phyloP scores from a whole-genome alignment of 2,113 vertebrate species.

The Esox niger region DNA sequence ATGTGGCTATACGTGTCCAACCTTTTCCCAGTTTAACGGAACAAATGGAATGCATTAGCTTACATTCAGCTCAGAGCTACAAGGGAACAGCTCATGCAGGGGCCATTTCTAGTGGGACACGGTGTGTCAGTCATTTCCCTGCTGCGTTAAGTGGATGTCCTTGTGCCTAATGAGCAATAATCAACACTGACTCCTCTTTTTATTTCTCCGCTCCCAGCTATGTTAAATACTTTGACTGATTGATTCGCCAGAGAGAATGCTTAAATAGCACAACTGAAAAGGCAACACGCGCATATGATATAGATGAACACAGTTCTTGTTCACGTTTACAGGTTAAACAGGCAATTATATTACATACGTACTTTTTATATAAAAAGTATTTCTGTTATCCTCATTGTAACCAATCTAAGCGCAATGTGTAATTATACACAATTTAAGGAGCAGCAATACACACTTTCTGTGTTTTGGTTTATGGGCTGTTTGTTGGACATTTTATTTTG shows the following conservation, averaged over 20 bases:
- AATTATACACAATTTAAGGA: not conserved
- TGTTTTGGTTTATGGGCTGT: no score
- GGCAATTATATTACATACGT: not conserved
- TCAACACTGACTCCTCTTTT: constrained; percentile 83
- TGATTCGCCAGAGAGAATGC: constrained; percentile 16
- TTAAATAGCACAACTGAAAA: constrained; percentile 3
- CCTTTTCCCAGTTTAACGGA: constrained; percentile 78
- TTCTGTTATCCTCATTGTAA: no score
- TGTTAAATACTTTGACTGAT: constrained; percentile 76
- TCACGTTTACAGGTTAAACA: not conserved
- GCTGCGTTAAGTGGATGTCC: constrained; percentile 84
- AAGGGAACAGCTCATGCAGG: constrained; percentile 31
- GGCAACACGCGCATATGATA: constrained; percentile 12
- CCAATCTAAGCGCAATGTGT: not conserved
- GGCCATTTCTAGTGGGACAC: constrained; percentile 79
- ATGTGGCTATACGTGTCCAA: constrained; percentile 77
- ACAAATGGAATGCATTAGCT: constrained; percentile 84
- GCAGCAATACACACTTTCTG: not conserved
- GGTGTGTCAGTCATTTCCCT: constrained; percentile 80
- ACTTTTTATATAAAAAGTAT: not conserved
- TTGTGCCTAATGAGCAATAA: constrained; percentile 84
- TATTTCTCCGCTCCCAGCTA: constrained; percentile 78
- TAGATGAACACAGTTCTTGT: not conserved
- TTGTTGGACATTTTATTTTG: not conserved
- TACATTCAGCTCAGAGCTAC: constrained; percentile 83